A percentile compares a stretch with the other conserved stretches of the same genome.
phyloP scores from a whole-genome alignment of 2,888 invertebrate genomes.

The Drosophila parthenogenetica region DNA sequence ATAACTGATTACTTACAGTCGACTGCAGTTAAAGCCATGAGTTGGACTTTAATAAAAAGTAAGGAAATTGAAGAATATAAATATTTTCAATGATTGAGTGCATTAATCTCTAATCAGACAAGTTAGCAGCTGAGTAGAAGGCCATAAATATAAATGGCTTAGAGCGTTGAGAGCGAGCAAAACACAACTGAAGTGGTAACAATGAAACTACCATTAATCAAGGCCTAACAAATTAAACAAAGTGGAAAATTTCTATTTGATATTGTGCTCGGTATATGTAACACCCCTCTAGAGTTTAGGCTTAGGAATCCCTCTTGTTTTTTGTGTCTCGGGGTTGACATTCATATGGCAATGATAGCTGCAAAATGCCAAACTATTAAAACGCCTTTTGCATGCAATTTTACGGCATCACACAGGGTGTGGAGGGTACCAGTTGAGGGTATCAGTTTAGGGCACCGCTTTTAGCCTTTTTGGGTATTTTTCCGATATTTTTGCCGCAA shows the following conservation, averaged over 20 bases:
- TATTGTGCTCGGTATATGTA: constrained; percentile 40
- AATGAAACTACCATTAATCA: constrained; percentile 82
- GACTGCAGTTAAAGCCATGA: background rate
- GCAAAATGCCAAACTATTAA: constrained; percentile 63
- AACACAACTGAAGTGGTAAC: constrained; percentile 44
- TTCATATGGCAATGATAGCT: constrained; percentile 66
- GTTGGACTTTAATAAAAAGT: no score
- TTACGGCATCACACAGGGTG: constrained; percentile 30
- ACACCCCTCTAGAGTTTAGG: constrained; percentile 30
- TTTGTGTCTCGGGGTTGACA: constrained; percentile 53
- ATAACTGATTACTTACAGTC: constrained; percentile 50
- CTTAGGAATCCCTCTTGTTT: constrained; percentile 7
- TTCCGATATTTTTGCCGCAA: constrained; percentile 56
- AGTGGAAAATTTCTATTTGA: constrained; percentile 82
- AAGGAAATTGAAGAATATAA: background rate
- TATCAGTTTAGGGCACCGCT: constrained; percentile 12
- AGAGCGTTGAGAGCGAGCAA: background rate
- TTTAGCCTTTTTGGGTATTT: constrained; percentile 39
- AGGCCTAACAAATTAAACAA: constrained; percentile 82
- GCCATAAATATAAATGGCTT: constrained; percentile 12
- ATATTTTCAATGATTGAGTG: background rate
- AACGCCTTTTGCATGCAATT: constrained; percentile 65
- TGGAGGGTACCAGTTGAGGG: constrained; percentile 21
- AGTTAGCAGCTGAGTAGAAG: background rate
- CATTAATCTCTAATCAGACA: constrained; percentile 18